Conservation (phyloP, 1,140 invertebrate species). For the Melipona quadrifasciata region DNA sequence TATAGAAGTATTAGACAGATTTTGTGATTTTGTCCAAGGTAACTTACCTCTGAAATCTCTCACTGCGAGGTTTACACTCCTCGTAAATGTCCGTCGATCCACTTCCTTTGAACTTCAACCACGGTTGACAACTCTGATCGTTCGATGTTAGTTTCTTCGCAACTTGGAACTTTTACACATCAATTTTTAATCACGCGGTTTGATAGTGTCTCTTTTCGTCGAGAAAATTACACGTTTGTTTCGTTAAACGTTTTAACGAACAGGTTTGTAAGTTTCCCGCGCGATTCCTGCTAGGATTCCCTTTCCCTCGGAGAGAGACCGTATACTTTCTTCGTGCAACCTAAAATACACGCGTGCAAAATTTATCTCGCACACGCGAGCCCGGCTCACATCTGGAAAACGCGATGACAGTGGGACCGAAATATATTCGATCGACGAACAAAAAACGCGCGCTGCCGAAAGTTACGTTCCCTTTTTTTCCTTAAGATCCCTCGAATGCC, state of each 20-base stretch:
- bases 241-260: neutral
- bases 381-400: constrained; percentile 55
- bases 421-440: constrained; percentile 59
- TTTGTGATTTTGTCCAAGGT: neutral
- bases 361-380: constrained; percentile 51
- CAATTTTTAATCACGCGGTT: neutral
- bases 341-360: constrained; percentile 56
- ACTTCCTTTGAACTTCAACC: neutral
- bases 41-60: neutral
- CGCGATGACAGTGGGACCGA: constrained; percentile 62
- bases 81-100: constrained; percentile 2
- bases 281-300: constrained; percentile 4
- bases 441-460: constrained; percentile 42
- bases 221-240: neutral
- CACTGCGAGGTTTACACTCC: neutral
- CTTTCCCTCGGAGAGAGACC: neutral
- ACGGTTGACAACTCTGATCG: neutral
- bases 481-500: neutral
- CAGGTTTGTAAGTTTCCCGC: neutral
- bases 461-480: constrained; percentile 19
- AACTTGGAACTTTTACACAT: neutral
- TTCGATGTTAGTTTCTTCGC: neutral
- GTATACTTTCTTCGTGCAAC: constrained; percentile 46
- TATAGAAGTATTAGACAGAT: neutral
- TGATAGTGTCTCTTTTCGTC: neutral